phyloP scores from a whole-genome alignment of 1,140 invertebrate species.

The Lineus longissimus region DNA sequence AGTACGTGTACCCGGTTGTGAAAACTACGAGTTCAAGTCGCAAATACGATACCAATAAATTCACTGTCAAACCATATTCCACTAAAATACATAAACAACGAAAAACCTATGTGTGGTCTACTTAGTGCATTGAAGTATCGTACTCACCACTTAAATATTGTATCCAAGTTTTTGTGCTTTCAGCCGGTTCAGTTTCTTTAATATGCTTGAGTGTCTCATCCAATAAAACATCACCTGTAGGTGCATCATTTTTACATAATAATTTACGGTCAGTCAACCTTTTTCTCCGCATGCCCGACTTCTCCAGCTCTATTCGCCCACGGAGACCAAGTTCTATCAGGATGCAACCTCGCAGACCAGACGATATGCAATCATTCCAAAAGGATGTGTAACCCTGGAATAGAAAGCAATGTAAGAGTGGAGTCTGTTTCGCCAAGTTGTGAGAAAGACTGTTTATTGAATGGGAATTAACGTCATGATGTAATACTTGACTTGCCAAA shows the following conservation, averaged over 20 bases:
- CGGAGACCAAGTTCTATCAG: conserved; percentile 93
- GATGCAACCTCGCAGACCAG: conserved; percentile 95
- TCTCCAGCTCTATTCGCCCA: conserved; percentile 92
- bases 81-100: too few species aligned
- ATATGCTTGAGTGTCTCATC: conserved; percentile 99
- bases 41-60: too few species aligned
- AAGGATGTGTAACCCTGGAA: conserved; percentile 97
- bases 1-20: too few species aligned
- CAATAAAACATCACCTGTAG: conserved; percentile 94
- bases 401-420: conserved; percentile 38
- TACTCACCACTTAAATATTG: conserved; percentile 94
- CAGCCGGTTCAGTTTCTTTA: conserved; percentile 80
- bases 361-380: conserved; percentile 99
- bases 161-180: conserved; percentile 98
- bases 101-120: too few species aligned
- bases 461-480: not conserved
- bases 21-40: too few species aligned
- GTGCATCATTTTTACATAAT: conserved; percentile 74
- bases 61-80: too few species aligned
- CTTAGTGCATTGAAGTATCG: too few species aligned
- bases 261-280: conserved; percentile 74
- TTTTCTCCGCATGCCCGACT: conserved; percentile 90
- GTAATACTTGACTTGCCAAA: not conserved
- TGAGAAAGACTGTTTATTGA: conserved; percentile 8
- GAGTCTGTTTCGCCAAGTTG: conserved; percentile 15